A percentile compares a stretch with the other conserved stretches of the same genome.
These are phyloP conservation scores for Colaptes auratus DNA, from an alignment of 2,113 vertebrate genomes.

Conservation along the genomic window DNA sequence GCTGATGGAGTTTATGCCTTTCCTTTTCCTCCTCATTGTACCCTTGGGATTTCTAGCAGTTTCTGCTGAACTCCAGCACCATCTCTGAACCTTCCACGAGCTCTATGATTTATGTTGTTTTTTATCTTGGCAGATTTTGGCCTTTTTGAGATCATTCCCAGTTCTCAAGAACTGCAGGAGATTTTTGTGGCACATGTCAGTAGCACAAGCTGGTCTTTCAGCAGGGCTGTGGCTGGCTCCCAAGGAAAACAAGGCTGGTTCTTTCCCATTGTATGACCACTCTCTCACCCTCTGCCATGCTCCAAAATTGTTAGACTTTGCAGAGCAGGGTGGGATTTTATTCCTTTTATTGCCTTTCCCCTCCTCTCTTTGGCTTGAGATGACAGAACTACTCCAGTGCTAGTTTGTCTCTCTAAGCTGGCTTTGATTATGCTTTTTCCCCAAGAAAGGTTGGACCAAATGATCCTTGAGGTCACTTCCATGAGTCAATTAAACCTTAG, in stretches of 20 bases:
- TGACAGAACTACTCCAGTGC: neutral
- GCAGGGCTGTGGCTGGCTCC: neutral
- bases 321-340: neutral
- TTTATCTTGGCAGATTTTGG: neutral
- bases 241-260: neutral
- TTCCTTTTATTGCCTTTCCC: accelerated
- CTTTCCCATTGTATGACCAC: neutral
- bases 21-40: neutral
- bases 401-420: neutral
- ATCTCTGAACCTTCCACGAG: neutral
- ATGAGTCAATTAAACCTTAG: neutral
- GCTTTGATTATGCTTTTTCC: neutral
- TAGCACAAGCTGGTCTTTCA: neutral
- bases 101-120: neutral
- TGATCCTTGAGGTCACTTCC: neutral
- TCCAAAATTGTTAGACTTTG: neutral
- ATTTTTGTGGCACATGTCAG: neutral
- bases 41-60: accelerated
- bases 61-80: neutral
- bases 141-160: neutral
- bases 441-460: neutral
- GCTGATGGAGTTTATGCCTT: neutral
- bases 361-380: neutral
- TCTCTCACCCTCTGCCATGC: neutral
- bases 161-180: neutral